Evolutionary conservation across 2,113 vertebrate species (phyloP).

Genomic region (Turnix velox): DNA sequence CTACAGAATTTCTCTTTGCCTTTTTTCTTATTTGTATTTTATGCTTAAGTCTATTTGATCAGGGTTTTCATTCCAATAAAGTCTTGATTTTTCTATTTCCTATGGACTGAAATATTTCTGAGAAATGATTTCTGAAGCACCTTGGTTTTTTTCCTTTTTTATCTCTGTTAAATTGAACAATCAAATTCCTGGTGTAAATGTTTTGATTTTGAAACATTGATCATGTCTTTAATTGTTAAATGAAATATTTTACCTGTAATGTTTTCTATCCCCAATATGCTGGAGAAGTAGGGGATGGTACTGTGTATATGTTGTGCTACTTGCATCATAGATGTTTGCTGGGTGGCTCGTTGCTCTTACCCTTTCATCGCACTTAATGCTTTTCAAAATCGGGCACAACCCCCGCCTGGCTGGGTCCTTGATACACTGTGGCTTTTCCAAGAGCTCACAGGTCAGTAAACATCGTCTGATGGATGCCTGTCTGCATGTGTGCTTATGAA

Average conservation of each 20-base stretch:
- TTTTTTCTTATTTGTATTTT: background rate
- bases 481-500: background rate
- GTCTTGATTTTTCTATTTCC: background rate
- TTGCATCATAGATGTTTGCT: accelerated
- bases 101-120: background rate
- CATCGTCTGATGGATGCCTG: constrained; percentile 14
- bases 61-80: background rate
- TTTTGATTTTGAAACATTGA: background rate
- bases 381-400: background rate
- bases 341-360: background rate
- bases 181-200: background rate
- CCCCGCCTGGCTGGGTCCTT: background rate
- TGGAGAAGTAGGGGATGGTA: background rate
- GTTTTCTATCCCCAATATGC: background rate
- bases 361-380: background rate
- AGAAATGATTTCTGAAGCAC: background rate
- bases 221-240: background rate
- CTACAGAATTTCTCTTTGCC: background rate
- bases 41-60: background rate
- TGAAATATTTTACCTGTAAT: background rate
- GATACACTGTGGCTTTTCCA: background rate
- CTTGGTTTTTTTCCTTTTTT: background rate
- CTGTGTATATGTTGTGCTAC: background rate
- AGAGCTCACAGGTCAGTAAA: constrained; percentile 38
- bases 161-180: background rate